Evolutionary conservation across 2,797 vertebrate genomes (phyloP).

Genomic region (Sebastes cheni): DNA sequence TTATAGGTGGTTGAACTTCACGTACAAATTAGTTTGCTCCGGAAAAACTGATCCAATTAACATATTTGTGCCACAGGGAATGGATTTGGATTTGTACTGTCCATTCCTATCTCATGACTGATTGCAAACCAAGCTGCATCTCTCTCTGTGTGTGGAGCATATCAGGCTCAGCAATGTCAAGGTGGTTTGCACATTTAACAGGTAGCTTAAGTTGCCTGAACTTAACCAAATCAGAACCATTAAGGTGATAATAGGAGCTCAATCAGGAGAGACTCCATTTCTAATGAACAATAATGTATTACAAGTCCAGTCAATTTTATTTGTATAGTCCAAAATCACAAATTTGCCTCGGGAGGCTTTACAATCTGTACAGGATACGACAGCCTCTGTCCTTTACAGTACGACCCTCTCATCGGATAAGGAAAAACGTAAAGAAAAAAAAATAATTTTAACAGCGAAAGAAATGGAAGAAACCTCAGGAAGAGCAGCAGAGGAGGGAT

Average conservation of each 20-base stretch:
- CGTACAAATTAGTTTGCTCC: background rate
- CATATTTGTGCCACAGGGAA: background rate
- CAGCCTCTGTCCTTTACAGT: too few relatives aligned
- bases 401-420: too few relatives aligned
- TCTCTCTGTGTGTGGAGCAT: background rate
- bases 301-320: too few relatives aligned
- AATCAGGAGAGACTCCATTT: too few relatives aligned
- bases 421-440: too few relatives aligned
- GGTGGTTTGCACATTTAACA: background rate
- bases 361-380: too few relatives aligned
- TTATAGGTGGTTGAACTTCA: background rate
- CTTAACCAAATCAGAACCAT: background rate
- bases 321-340: too few relatives aligned
- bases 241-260: background rate
- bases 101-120: background rate
- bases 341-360: too few relatives aligned
- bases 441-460: too few relatives aligned
- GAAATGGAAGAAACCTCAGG: too few relatives aligned
- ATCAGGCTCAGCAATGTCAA: background rate
- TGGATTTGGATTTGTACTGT: background rate
- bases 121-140: background rate
- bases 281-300: too few relatives aligned
- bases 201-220: background rate
- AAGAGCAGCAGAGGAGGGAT: too few relatives aligned
- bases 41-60: background rate